These are phyloP conservation scores for Salarias fasciatus DNA, from an alignment of 2,797 vertebrate genomes.

Conservation along the genomic window DNA sequence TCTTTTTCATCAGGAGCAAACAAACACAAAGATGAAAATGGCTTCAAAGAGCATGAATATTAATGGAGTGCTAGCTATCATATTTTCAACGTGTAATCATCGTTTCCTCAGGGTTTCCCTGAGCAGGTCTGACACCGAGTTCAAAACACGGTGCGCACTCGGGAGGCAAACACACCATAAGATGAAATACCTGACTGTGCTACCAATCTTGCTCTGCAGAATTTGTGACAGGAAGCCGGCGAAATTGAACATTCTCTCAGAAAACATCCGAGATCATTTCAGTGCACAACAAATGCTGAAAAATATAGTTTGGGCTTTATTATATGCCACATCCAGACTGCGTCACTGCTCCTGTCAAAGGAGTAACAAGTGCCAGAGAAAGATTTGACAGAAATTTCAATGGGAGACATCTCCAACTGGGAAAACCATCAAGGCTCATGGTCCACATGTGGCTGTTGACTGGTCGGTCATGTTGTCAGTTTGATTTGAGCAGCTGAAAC, in stretches of 20 bases:
- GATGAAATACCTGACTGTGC: conserved; percentile 77
- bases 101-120: conserved; percentile 79
- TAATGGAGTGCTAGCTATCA: conserved; percentile 70
- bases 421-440: too few species aligned
- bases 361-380: not conserved
- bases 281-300: conserved; percentile 22
- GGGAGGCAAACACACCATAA: conserved; percentile 62
- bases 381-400: not conserved
- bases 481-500: too few species aligned
- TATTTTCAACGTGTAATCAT: conserved; percentile 76
- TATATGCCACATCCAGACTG: not conserved
- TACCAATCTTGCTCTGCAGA: conserved; percentile 54
- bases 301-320: conserved; percentile 6
- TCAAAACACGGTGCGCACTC: conserved; percentile 75
- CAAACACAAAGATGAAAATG: conserved; percentile 82
- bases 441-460: too few species aligned
- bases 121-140: conserved; percentile 75
- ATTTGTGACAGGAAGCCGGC: conserved; percentile 44
- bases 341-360: conserved; percentile 1
- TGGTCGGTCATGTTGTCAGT: too few species aligned
- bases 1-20: conserved; percentile 86
- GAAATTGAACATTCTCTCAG: conserved; percentile 40
- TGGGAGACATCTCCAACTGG: too few species aligned
- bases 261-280: conserved; percentile 38
- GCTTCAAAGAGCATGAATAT: conserved; percentile 85